phyloP scores from a whole-genome alignment of 2,113 vertebrate species.

The Opisthocomus hoazin region DNA sequence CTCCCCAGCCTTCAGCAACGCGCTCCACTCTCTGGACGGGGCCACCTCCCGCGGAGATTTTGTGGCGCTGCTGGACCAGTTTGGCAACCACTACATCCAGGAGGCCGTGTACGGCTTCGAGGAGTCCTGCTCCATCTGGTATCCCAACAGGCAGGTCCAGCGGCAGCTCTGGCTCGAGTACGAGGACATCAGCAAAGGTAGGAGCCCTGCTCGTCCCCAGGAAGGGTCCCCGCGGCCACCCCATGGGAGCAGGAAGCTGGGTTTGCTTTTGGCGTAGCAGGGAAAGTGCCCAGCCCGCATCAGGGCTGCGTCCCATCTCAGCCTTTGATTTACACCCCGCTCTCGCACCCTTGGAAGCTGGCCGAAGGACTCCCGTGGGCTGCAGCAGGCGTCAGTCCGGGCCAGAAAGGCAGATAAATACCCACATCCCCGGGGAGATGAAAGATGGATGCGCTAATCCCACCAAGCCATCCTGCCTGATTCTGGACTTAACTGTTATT shows the following conservation, averaged over 20 bases:
- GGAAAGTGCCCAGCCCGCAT: background rate
- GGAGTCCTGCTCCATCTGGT: conserved; percentile 97
- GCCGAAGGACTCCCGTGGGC: background rate
- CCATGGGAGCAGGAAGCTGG: background rate
- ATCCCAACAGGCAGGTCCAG: conserved; percentile 96
- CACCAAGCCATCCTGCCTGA: background rate
- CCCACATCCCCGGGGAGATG: background rate
- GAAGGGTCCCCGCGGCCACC: background rate
- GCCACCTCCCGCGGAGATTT: conserved; percentile 90
- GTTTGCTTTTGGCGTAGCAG: background rate
- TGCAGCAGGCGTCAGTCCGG: background rate
- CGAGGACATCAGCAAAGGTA: conserved; percentile 99
- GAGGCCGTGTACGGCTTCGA: conserved; percentile 97
- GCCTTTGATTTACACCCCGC: background rate
- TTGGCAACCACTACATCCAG: conserved; percentile 97
- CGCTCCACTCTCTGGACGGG: conserved; percentile 92
- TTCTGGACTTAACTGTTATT: background rate
- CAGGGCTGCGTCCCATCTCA: rapidly evolving
- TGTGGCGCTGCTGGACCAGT: conserved; percentile 89
- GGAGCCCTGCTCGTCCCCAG: background rate
- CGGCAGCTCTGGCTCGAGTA: conserved; percentile 96
- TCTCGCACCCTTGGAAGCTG: background rate
- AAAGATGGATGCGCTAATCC: background rate
- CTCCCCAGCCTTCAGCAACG: conserved; percentile 86
- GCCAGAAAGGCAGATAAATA: background rate